Evolutionary conservation across 2,113 vertebrate species (phyloP).

Genomic region (Syrrhaptes paradoxus): DNA sequence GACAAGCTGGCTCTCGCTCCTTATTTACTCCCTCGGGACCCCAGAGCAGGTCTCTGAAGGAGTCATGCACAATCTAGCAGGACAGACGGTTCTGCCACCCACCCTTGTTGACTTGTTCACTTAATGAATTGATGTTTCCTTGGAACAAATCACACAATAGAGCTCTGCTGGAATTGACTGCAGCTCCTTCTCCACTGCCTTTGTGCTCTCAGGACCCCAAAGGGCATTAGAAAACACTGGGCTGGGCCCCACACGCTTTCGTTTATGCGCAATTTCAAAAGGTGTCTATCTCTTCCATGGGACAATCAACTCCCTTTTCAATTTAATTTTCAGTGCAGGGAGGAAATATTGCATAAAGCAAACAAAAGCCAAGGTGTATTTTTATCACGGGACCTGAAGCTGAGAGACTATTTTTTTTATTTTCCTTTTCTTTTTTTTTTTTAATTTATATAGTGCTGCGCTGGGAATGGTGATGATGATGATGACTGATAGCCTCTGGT

Average conservation of each 20-base stretch:
- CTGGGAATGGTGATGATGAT: background rate
- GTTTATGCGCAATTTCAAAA: background rate
- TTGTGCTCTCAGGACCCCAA: background rate
- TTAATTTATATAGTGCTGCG: background rate
- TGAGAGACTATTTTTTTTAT: background rate
- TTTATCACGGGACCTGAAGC: background rate
- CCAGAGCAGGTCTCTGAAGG: background rate
- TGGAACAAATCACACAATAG: background rate
- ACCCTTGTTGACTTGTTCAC: background rate
- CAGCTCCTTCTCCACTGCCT: background rate
- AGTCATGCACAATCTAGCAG: background rate
- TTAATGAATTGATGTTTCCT: background rate
- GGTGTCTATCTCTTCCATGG: background rate
- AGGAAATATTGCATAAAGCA: background rate
- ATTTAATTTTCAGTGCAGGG: background rate
- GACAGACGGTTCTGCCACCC: background rate
- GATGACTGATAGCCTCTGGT: background rate
- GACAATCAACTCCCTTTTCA: background rate
- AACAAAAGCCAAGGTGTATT: constrained; percentile 16
- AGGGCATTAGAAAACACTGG: background rate
- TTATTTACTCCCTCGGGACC: background rate
- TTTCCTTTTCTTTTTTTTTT: background rate
- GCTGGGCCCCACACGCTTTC: background rate
- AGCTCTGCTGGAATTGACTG: background rate
- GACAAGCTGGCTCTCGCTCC: background rate